Conservation (phyloP, 2,113 vertebrate species). For the Scolopax mira region DNA sequence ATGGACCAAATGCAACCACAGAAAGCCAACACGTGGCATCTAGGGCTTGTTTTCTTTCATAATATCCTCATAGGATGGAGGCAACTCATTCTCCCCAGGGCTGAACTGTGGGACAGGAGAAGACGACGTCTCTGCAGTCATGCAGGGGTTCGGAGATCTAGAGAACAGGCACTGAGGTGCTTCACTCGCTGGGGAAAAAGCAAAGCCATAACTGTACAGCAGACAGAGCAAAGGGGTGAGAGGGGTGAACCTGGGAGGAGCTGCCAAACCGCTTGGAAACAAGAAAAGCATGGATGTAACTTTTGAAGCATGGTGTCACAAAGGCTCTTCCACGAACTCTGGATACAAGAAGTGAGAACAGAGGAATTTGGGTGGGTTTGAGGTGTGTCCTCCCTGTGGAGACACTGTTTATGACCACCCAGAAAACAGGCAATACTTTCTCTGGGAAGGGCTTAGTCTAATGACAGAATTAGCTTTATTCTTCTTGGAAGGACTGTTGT, state of each 20-base stretch:
- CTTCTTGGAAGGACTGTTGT: background rate
- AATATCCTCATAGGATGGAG: conserved; percentile 75
- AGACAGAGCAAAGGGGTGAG: background rate
- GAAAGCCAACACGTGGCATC: background rate
- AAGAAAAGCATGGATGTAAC: background rate
- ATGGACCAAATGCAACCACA: background rate
- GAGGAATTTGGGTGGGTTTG: conserved; percentile 16
- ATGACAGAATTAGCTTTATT: background rate
- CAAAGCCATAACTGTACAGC: background rate
- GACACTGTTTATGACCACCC: background rate
- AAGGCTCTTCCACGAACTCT: background rate
- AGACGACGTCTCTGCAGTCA: background rate
- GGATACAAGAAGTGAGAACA: background rate
- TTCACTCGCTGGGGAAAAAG: conserved; percentile 59
- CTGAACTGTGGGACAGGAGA: background rate
- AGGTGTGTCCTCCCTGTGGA: background rate
- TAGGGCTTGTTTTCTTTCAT: conserved; percentile 45
- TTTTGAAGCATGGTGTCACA: conserved; percentile 10
- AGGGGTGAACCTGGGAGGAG: background rate
- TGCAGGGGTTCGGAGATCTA: background rate
- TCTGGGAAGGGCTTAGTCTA: background rate
- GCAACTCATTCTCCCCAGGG: background rate
- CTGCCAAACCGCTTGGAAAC: conserved; percentile 17
- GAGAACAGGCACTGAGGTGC: background rate
- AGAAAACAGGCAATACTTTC: background rate